Conservation (phyloP, 2,113 vertebrate species). For the Ammospiza nelsoni region DNA sequence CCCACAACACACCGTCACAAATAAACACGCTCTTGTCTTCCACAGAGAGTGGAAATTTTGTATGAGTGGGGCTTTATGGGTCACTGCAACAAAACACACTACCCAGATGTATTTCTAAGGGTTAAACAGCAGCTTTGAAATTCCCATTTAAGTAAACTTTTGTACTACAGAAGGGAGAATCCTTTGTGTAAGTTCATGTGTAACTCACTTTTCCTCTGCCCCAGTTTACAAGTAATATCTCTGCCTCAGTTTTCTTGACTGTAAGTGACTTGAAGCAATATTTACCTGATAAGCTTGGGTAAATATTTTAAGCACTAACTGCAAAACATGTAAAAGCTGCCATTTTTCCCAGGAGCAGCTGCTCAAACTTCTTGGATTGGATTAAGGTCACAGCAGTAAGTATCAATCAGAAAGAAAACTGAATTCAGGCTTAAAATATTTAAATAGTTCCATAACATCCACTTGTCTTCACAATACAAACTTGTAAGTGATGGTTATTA, state of each 20-base stretch:
- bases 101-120: neutral
- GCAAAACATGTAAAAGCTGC: conserved; percentile 24
- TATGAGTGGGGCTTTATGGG: neutral
- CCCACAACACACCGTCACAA: neutral
- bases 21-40: neutral
- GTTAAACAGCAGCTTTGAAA: neutral
- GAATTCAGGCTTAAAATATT: neutral
- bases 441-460: neutral
- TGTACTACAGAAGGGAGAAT: neutral
- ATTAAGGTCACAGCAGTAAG: conserved; percentile 32
- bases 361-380: neutral
- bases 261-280: neutral
- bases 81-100: neutral
- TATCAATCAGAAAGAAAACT: neutral
- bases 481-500: neutral
- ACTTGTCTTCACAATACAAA: neutral
- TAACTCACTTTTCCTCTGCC: neutral
- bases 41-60: neutral
- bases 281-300: neutral
- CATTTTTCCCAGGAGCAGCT: neutral
- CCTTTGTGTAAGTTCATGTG: neutral
- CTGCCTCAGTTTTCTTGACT: neutral
- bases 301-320: neutral
- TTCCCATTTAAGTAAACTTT: neutral
- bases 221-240: neutral